Evolutionary conservation across 2,113 vertebrate species (phyloP).

Genomic region (Hemichromis elongatus): DNA sequence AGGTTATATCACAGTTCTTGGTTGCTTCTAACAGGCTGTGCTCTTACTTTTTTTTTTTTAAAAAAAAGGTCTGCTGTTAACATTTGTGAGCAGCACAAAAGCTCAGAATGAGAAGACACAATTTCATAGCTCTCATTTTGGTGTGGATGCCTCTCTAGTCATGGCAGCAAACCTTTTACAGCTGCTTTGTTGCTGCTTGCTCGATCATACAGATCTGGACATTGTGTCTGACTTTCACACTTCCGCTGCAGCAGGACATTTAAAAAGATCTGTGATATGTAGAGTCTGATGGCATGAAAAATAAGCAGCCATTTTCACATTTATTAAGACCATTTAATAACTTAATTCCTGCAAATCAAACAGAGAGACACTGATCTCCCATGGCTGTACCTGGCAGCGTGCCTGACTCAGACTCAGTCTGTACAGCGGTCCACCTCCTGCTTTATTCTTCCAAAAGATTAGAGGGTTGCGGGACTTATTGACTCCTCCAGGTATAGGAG

Average conservation of each 20-base stretch:
- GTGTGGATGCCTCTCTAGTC: neutral
- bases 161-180: neutral
- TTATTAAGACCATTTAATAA: constrained; percentile 30
- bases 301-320: constrained; percentile 11
- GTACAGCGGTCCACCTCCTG: neutral
- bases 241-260: neutral
- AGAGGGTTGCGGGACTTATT: constrained; percentile 23
- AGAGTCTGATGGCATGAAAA: neutral
- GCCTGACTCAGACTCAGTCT: neutral
- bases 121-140: neutral
- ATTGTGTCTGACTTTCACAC: constrained; percentile 37
- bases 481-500: constrained; percentile 35
- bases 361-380: neutral
- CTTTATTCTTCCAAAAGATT: constrained; percentile 20
- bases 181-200: neutral
- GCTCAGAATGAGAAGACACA: neutral
- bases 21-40: neutral
- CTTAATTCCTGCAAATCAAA: constrained; percentile 16
- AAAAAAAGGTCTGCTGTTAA: neutral
- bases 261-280: neutral
- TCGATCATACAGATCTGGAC: neutral
- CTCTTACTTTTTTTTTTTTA: neutral
- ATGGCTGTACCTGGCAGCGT: neutral
- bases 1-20: neutral
- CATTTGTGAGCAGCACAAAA: neutral